phyloP scores from a whole-genome alignment of 1,140 invertebrate genomes.

The Tetraneura akinire region DNA sequence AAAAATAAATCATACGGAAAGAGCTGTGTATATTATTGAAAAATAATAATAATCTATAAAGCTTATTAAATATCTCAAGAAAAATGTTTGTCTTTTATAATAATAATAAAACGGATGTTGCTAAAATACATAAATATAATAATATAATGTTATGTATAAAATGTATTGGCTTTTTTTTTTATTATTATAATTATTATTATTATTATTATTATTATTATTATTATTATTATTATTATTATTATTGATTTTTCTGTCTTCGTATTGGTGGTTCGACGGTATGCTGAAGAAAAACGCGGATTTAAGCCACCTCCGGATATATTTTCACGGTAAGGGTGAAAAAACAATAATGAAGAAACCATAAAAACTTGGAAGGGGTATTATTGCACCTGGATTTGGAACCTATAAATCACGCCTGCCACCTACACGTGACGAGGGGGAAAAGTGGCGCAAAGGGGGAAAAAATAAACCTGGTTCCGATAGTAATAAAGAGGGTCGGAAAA shows the following conservation, averaged over 20 bases:
- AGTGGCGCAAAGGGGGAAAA: background rate
- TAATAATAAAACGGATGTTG: too few species aligned
- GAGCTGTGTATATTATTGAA: too few species aligned
- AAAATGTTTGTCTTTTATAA: too few species aligned
- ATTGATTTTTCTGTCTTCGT: background rate
- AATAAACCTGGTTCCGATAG: slow-evolving; percentile 47
- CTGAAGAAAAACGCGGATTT: slow-evolving; percentile 14
- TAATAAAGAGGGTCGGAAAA: slow-evolving; percentile 49
- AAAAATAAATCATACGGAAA: too few species aligned
- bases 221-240: too few species aligned
- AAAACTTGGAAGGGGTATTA: slow-evolving; percentile 42
- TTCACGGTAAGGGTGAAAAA: slow-evolving; percentile 23
- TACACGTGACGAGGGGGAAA: background rate
- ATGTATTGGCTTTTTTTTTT: too few species aligned
- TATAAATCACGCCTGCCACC: slow-evolving; percentile 42
- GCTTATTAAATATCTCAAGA: too few species aligned
- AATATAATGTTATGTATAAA: too few species aligned
- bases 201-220: too few species aligned
- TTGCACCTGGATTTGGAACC: slow-evolving; percentile 46
- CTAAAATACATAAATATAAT: too few species aligned
- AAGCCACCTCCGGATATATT: slow-evolving; percentile 26
- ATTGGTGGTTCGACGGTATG: slow-evolving; percentile 11
- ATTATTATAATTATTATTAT: too few species aligned
- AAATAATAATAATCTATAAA: too few species aligned
- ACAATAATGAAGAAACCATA: slow-evolving; percentile 48